Evolutionary conservation across 2,113 vertebrate species (phyloP), one percentile per base, ranked within the genome.

Genomic region (Heterotis niloticus): DNA sequence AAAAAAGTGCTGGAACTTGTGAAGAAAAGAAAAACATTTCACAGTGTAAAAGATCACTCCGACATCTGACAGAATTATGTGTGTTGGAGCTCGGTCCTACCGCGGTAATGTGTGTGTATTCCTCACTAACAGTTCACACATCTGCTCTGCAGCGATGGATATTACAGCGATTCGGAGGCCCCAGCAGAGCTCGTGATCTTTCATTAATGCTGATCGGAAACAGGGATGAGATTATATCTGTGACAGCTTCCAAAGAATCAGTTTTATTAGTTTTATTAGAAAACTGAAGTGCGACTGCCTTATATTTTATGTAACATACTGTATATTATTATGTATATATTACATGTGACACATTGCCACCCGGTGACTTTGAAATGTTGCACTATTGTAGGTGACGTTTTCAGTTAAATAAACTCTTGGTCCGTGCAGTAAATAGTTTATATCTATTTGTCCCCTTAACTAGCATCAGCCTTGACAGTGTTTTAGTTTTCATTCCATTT

Each of bases 1-100:
- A 52, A 26, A 75, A 62, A 78, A 83, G 79, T 75, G 81, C 68
- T 28, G 66, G 56, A 81, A 78, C 82, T 85, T 81, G 77, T 85
- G 80, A 82, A 84, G 80, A 82, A 44, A 78, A 78, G 82, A 75
- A 70, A 60, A 76, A 74, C 68, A 75, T 85, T 89, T 87, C 83
- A 81, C 78, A 57, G 79, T 85, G 64, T 75, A 80, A 70, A 72
- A 66, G 68, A 85, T 84, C 84, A 84, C 77, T 83, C 80, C 80
- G 81, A 81, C 29, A 73, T 84, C 78, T 84, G 83, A 83, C 64
- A 81, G 66, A 85, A 86, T 80, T 81, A 83, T 77, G 78, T 80
- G 28, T 78, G 69, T 73, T 29, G 77, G 75, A 78, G 87, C 80
- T 5, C 18, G 23, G 10, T 78, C 76, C 68, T 66, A n/a, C 67